These are phyloP conservation scores for Coleophora deauratella DNA, from an alignment of 2,888 invertebrate species.

Conservation along the genomic window DNA sequence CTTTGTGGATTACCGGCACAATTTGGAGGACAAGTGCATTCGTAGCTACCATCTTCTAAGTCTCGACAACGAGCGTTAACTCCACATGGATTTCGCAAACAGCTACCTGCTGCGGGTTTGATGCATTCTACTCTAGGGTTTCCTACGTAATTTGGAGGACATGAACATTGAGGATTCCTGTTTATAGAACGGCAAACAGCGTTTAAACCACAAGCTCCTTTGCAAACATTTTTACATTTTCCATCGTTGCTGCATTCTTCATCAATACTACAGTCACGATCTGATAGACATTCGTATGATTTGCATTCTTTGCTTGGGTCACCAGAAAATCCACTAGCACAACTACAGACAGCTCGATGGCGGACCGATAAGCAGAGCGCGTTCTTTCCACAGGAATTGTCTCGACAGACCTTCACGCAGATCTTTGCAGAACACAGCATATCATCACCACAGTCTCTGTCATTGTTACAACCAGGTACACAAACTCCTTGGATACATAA, in stretches of 20 bases:
- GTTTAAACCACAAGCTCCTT: constrained; percentile 85
- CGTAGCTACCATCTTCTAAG: constrained; percentile 81
- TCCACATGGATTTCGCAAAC: constrained; percentile 88
- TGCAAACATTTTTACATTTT: constrained; percentile 87
- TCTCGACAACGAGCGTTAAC: constrained; percentile 88
- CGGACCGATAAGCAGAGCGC: constrained; percentile 86
- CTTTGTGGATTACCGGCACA: constrained; percentile 88
- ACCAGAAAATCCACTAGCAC: constrained; percentile 89
- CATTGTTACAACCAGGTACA: constrained; percentile 84
- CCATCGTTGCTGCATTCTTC: constrained; percentile 82
- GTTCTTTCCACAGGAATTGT: constrained; percentile 84
- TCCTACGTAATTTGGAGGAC: constrained; percentile 85
- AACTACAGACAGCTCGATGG: constrained; percentile 89
- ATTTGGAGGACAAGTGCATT: constrained; percentile 85
- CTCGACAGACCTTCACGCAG: constrained; percentile 81
- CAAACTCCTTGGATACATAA: constrained; percentile 83
- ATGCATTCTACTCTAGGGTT: constrained; percentile 86
- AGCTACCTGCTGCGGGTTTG: constrained; percentile 80
- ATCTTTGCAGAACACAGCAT: constrained; percentile 80
- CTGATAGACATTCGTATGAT: constrained; percentile 83
- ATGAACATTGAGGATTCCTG: constrained; percentile 86
- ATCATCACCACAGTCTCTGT: constrained; percentile 85
- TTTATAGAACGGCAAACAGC: constrained; percentile 88
- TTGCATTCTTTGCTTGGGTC: constrained; percentile 85
- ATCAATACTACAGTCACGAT: constrained; percentile 84